Percentiles rank a stretch among this genome's conserved stretches.
Conservation (phyloP, 2,888 invertebrate genomes). For the Orthosia gothica region DNA sequence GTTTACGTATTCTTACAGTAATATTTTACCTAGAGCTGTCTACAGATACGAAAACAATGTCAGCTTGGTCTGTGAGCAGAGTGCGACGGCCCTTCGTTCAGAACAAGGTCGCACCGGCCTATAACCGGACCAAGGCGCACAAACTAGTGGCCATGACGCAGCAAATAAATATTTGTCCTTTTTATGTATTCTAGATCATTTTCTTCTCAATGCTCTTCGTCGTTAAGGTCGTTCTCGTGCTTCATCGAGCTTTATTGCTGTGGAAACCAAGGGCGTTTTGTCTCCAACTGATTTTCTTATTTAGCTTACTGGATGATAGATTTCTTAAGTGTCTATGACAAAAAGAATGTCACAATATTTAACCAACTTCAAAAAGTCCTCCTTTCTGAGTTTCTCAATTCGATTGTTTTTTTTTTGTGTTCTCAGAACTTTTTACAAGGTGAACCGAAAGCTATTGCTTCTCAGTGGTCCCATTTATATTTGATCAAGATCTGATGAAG, state of each 20-base stretch:
- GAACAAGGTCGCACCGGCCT: constrained; percentile 62
- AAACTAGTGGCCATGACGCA: constrained; percentile 46
- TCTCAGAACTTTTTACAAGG: too few relatives aligned
- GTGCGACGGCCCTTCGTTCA: constrained; percentile 70
- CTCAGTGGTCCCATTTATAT: too few relatives aligned
- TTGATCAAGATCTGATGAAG: too few relatives aligned
- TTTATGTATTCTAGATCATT: constrained; percentile 50
- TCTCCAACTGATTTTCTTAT: constrained; percentile 13
- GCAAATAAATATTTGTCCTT: constrained; percentile 46
- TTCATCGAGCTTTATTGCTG: constrained; percentile 29
- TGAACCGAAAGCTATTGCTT: too few relatives aligned
- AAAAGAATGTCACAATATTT: not conserved
- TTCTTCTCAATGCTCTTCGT: constrained; percentile 21
- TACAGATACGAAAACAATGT: constrained; percentile 53
- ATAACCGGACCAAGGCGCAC: constrained; percentile 65
- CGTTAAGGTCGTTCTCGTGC: constrained; percentile 17
- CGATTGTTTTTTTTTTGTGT: too few relatives aligned
- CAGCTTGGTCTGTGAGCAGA: constrained; percentile 51
- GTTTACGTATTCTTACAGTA: constrained; percentile 49
- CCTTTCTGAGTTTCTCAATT: too few relatives aligned
- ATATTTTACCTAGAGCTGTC: constrained; percentile 67
- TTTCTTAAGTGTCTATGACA: constrained; percentile 8
- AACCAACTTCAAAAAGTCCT: too few relatives aligned
- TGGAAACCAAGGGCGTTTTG: constrained; percentile 27
- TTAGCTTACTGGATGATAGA: constrained; percentile 16